A percentile compares a stretch with the other conserved stretches of the same genome.
Conservation (phyloP, 2,888 invertebrate genomes). For the Leuctra nigra region DNA sequence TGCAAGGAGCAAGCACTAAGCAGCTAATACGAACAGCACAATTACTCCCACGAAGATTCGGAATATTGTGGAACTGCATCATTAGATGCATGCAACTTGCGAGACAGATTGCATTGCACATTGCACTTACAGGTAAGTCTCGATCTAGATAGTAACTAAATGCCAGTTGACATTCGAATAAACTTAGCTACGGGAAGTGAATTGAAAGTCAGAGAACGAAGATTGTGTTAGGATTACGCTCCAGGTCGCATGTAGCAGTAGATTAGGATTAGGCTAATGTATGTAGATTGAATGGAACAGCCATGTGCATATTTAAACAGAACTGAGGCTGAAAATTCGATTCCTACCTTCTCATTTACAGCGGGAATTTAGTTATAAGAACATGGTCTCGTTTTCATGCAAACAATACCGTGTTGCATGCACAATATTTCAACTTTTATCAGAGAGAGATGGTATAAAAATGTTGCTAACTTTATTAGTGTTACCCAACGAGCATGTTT, state of each 20-base stretch:
- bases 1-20: too few species aligned
- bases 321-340: constrained; percentile 8
- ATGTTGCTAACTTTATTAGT: too few species aligned
- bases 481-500: too few species aligned
- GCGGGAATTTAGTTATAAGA: background rate
- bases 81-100: too few species aligned
- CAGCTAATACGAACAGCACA: too few species aligned
- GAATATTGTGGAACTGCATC: too few species aligned
- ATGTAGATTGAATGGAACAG: constrained; percentile 16
- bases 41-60: too few species aligned
- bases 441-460: too few species aligned
- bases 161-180: background rate
- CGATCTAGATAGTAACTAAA: background rate
- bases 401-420: too few species aligned
- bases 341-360: constrained; percentile 5
- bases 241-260: constrained; percentile 6
- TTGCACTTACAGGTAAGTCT: too few species aligned
- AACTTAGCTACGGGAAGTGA: constrained; percentile 2
- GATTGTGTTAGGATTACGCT: constrained; percentile 17
- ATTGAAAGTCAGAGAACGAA: constrained; percentile 2
- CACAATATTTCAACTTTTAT: too few species aligned
- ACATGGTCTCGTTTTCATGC: background rate
- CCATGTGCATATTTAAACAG: constrained; percentile 18
- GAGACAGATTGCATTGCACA: too few species aligned
- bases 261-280: constrained; percentile 17